Base-by-base conservation (phyloP, 2,113 vertebrate species). In the Laterallus jamaicensis region DNA sequence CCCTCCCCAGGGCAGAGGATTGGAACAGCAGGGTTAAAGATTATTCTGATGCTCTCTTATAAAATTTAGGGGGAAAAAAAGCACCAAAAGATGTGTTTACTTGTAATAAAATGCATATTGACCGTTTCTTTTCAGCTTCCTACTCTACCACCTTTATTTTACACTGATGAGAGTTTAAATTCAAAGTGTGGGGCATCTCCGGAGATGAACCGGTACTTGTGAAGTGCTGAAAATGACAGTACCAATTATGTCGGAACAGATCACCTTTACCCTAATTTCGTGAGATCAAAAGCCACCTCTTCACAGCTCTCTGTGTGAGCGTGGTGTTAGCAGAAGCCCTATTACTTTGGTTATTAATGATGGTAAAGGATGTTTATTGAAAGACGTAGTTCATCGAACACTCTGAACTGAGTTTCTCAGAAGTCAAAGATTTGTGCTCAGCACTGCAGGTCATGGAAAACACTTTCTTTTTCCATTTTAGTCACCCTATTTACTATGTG, bases 401-500 rank as follows among this genome's bases (percentile, higher is more conserved):
- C 58, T 42, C 63, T 86, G 95, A 94, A 64, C 50, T 75, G 60
- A 74, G 26, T 93, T 96, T 96, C 96, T 92, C 83, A 89, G 90
- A 96, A 97, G 69, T 85, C 37, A 89, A 63, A 60, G 83, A 26
- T 93, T 91, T 89, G 66, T 88, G 40, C 67, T 89, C 82, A 73
- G 13, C 54, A n/a, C 56, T 90, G 71, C 75, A 81, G 82, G 58
- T 90, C 44, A 81, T 8, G 67, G 90, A 88, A 96, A 95, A 84
- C 32, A 76, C 78, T 95, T 93, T 63, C 44, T 76, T 83, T 78
- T 86, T 95, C 95, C 87, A 62, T 90, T 96, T 94, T 86, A 93
- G 58, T 91, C 76, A 86, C 62, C 35, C 15, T 95, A 76, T 96
- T 96, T 96, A 92, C 76, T 95, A 55, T 56, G 69, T 89, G 77